Percentiles rank a stretch among this genome's conserved stretches.
Evolutionary conservation across 2,113 vertebrate species (phyloP).

Genomic region (Pseudopodoces humilis): DNA sequence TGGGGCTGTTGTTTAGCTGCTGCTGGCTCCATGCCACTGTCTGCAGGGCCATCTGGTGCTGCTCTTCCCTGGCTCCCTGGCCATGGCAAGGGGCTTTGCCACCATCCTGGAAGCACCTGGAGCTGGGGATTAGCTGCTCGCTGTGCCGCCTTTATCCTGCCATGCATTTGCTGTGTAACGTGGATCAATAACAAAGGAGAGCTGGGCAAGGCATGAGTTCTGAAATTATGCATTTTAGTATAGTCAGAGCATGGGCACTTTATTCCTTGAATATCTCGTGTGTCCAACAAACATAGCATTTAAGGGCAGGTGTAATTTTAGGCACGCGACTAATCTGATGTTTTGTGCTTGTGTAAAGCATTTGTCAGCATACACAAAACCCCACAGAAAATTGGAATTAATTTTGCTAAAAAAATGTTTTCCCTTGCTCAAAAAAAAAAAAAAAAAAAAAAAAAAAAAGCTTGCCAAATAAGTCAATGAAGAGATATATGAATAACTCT

Average conservation of each 20-base stretch:
- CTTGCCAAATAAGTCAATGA: background rate
- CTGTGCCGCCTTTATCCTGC: accelerated
- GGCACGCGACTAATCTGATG: no score
- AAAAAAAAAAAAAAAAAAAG: background rate
- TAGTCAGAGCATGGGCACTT: accelerated
- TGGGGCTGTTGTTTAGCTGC: background rate
- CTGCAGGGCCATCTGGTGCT: conserved; percentile 21
- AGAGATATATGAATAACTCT: background rate
- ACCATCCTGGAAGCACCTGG: background rate
- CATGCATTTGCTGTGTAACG: accelerated
- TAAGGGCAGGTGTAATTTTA: background rate
- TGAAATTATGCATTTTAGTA: background rate
- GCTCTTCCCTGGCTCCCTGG: background rate
- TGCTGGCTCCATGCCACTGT: background rate
- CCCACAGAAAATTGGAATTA: background rate
- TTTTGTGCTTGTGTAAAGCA: background rate
- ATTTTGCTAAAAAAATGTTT: background rate
- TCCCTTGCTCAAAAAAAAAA: background rate
- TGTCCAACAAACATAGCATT: background rate
- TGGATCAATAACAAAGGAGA: no score
- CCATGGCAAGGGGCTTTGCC: background rate
- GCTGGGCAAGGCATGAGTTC: no score
- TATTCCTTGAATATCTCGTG: background rate
- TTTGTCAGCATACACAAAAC: background rate
- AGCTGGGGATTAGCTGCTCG: background rate